Evolutionary conservation across 2,888 invertebrate species (phyloP).

Genomic region (Bimastos eiseni): DNA sequence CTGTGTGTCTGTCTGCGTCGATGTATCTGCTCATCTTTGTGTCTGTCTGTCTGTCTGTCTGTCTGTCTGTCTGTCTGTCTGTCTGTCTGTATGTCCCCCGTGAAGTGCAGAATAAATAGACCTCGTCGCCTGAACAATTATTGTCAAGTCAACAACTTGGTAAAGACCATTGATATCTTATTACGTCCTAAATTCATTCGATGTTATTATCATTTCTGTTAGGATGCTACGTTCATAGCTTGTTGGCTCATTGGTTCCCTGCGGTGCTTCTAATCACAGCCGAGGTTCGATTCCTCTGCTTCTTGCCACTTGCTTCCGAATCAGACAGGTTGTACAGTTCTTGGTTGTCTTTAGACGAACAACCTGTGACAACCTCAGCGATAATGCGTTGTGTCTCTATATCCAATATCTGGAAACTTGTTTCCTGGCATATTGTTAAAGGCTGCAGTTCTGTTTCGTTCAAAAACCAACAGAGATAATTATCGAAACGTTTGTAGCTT

Average conservation of each 20-base stretch:
- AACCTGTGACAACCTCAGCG: background rate
- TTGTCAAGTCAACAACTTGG: no score
- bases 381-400: background rate
- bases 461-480: background rate
- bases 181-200: no score
- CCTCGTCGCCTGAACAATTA: background rate
- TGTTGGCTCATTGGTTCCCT: conserved; percentile 3
- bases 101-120: background rate
- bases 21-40: background rate
- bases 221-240: no score
- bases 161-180: no score
- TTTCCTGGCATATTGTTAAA: background rate
- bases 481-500: background rate
- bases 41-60: no score
- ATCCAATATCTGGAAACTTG: background rate
- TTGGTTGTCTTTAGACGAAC: background rate
- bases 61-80: background rate
- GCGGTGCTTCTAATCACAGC: background rate
- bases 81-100: background rate
- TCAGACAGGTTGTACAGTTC: background rate
- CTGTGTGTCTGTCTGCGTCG: background rate
- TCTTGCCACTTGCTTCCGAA: background rate
- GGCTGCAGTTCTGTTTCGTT: background rate
- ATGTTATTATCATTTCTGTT: no score
- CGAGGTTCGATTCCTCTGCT: background rate